Evolutionary conservation across 2,113 vertebrate genomes (phyloP), one percentile per base, ranked within the genome.

Genomic region (Paralichthys olivaceus): DNA sequence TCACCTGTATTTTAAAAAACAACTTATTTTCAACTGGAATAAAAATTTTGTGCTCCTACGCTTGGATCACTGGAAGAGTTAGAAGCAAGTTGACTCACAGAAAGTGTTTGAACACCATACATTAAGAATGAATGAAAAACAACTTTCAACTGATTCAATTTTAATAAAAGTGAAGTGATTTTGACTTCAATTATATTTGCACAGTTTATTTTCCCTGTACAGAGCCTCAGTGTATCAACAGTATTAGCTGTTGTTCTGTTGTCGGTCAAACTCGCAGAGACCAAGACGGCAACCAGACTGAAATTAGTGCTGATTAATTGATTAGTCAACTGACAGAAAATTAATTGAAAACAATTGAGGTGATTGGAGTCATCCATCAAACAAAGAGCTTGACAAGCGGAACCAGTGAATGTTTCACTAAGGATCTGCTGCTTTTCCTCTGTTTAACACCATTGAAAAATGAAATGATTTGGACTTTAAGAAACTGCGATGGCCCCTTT

Each of bases 261-360:
- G 23, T 59, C 45, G 26, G 20, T 34, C 20, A 47, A 58, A 49
- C 20, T 61, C 51, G 0, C 2, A 40, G 37, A 40, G 37, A 40
- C 11, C 14, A 56, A 61, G 28, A 40, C 28, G 7, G 17, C 28
- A 54, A 29, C 22, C 73, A 67, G 53, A 55, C 45, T 22, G 17
- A 22, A 29, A 66, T 40, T 19, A 49, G 45, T 25, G 25, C 45
- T 63, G 58, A 69, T 45, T 23, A 29, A 53, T 64, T 47, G 37
- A 64, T 66, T 20, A 29, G 63, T 29, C 13, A 6, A 29, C 25
- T n/a, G 43, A n/a, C 43, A n/a, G 17, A 29, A 49, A 29, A 47
- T 28, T 65, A 47, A 26, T 29, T 29, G 45, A 45, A 23, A 47
- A 56, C 14, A 61, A 17, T 23, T 62, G 29, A 29, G 58, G 54